Conservation (phyloP, 2,797 vertebrate species). For the Leptatherina wallacei region DNA sequence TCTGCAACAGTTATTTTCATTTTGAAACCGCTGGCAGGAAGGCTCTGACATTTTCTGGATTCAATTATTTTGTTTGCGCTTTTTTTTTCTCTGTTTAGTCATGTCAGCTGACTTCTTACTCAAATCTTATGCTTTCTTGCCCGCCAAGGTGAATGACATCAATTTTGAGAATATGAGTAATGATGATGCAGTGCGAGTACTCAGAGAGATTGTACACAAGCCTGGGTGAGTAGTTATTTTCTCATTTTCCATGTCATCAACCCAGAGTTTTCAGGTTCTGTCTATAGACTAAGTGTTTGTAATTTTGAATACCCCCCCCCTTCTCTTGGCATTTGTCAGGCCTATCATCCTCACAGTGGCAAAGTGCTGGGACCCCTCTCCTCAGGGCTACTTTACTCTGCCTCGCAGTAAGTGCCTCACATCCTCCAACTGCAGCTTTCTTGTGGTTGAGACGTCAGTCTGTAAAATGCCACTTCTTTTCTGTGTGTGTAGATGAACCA, state of each 20-base stretch:
- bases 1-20: too few relatives aligned
- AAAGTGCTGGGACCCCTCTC: conserved; percentile 94
- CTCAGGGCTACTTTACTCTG: conserved; percentile 93
- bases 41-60: too few relatives aligned
- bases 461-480: not conserved
- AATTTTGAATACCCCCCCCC: not conserved
- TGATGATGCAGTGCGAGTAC: conserved; percentile 90
- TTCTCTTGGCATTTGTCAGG: conserved; percentile 60
- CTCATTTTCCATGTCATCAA: not conserved
- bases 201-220: conserved; percentile 93
- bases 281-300: not conserved
- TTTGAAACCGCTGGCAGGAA: too few relatives aligned
- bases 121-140: not conserved
- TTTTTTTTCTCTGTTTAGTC: not conserved
- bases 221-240: conserved; percentile 84
- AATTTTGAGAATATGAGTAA: conserved; percentile 97
- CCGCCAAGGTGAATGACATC: conserved; percentile 90
- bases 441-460: not conserved
- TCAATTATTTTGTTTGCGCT: not conserved
- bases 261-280: too few relatives aligned
- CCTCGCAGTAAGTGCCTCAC: conserved; percentile 87
- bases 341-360: conserved; percentile 94
- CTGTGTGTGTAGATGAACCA: conserved; percentile 84
- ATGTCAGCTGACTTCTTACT: too few relatives aligned
- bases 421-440: not conserved